Evolutionary conservation across 2,888 invertebrate species (phyloP).

Genomic region (Parnassius smintheus): DNA sequence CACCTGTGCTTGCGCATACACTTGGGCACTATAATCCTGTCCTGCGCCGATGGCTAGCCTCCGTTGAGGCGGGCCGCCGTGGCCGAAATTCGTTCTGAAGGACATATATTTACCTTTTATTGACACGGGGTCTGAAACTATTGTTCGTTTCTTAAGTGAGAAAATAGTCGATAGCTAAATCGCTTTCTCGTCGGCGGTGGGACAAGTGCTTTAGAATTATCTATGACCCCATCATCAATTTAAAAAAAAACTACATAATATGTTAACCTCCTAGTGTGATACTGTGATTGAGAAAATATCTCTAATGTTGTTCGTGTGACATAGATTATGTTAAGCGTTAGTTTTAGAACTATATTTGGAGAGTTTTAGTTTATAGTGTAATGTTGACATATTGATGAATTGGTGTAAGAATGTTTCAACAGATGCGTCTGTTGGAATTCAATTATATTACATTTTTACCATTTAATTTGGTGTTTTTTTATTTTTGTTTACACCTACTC

Average conservation of each 20-base stretch:
- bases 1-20: no score
- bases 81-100: no score
- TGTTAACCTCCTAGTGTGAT: slow-evolving; percentile 1
- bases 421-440: background rate
- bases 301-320: background rate
- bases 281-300: background rate
- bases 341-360: background rate
- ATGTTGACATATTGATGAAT: slow-evolving; percentile 1
- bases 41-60: no score
- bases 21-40: no score
- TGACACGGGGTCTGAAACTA: no score
- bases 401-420: background rate
- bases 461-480: background rate
- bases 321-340: background rate
- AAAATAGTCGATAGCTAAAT: no score
- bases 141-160: no score
- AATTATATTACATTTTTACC: slow-evolving; percentile 22
- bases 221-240: background rate
- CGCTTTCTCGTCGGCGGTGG: no score
- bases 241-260: background rate
- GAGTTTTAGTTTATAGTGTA: background rate
- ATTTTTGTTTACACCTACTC: background rate
- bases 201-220: no score
- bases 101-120: no score
- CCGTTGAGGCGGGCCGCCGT: no score